Evolutionary conservation across 92 coral and sea anemone species (phyloP), one percentile per base, ranked within the genome.

Genomic region (Phenganax subtilis): DNA sequence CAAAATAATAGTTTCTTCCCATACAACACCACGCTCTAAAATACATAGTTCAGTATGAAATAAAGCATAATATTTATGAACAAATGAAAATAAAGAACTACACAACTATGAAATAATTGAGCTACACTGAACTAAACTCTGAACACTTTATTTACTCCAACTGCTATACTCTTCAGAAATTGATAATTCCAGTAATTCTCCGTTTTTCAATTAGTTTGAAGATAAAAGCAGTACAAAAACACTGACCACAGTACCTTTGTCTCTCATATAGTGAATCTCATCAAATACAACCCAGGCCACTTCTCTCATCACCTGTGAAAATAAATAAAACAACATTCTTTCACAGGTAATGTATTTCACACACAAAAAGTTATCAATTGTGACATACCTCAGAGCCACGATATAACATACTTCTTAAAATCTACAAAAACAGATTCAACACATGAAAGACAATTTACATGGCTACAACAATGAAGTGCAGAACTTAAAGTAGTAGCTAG

Each of bases 211-310:
- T 37, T 1, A 37, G 3, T 37, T 37, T 37, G 47, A 37, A 37
- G 2, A 5, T 37, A 5, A 37, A 37, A 37, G 3, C 47, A 37
- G 47, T 37, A 37, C 47, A 37, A 37, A 37, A 37, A 37, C 25
- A 37, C 2, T 37, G 47, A 37, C 47, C 47, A 37, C 5, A 37
- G 47, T 37, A 93, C 98, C 98, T 88, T 94, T 94, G 82, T 94
- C 98, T 73, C 98, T 92, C 98, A 94, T 94, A 90, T 92, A 94
- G 76, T 94, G 98, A 81, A 94, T 94, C 83, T 94, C 98, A 86
- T 94, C 98, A 86, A 94, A 94, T 29, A 94, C 92, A 28, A 94
- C 98, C 98, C 98, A 94, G 6, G 97, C 98, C 17, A 94, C 98
- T 77, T 94, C 98, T 68, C 98, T 88, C 98, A 94, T 94, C 29